Conservation (phyloP, 2,113 vertebrate genomes). For the Tupaia tana region DNA sequence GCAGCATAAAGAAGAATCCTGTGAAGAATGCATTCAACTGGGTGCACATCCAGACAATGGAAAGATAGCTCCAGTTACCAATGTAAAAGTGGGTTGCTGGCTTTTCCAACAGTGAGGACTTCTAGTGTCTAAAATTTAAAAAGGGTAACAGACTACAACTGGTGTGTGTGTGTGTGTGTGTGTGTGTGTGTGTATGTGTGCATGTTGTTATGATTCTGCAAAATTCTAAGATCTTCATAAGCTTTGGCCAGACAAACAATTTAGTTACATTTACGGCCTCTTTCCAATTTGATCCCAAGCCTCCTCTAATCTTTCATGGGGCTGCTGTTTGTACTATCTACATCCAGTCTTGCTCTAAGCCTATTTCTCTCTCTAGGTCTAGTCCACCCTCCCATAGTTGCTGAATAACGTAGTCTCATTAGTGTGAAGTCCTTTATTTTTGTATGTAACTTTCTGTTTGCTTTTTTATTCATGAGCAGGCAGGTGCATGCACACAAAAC, state of each 20-base stretch:
- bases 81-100: neutral
- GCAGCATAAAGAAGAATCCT: neutral
- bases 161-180: neutral
- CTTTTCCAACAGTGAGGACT: neutral
- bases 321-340: rapidly evolving
- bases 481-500: no score
- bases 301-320: neutral
- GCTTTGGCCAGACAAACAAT: neutral
- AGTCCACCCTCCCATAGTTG: neutral
- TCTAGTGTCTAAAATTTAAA: neutral
- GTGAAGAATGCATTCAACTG: neutral
- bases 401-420: neutral
- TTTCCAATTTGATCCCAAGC: neutral
- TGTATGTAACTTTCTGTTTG: no score
- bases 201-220: neutral
- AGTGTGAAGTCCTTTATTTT: neutral
- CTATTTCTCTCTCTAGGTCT: neutral
- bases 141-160: neutral
- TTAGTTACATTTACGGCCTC: neutral
- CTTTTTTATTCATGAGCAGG: no score
- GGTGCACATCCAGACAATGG: no score
- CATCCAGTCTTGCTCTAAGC: neutral
- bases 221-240: neutral
- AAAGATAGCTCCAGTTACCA: neutral
- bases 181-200: neutral